Evolutionary conservation across 2,113 vertebrate genomes (phyloP), one percentile per base, ranked within the genome.

Genomic region (Sula dactylatra): DNA sequence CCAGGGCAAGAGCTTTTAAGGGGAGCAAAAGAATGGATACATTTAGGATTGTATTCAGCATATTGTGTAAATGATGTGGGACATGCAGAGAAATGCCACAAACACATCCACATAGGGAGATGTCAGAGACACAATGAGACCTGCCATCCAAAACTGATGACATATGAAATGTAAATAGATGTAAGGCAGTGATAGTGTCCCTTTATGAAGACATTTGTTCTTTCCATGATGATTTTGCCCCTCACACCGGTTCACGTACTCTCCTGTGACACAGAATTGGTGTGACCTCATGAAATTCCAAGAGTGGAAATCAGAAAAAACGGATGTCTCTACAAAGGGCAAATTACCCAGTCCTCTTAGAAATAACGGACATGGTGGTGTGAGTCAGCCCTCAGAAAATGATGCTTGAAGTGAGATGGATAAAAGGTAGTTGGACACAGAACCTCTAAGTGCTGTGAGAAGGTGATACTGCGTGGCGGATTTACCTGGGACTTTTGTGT

Each of bases 401-500:
- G 9, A n/a, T 74, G 50, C 61, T 95, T 36, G 31, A 80, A 76
- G 45, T 81, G 36, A 88, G 87, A 64, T 56, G 9, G 25, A 84
- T 62, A 86, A 89, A 90, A 88, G 49, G 55, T 72, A 74, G 61
- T 50, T 77, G 76, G 71, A 59, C 78, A 78, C 40, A 61, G 84
- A 80, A 94, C 71, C n/a, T 96, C n/a, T 16, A 29, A 62, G 78
- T 87, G 42, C 71, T 82, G n/a, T 65, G 73, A 87, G 55, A 38
- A 69, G 34, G 44, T 82, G 78, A 49, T 44, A 8, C 18, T 34
- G 44, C 1, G 0, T 71, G 81, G 52, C 31, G 71, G 74, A 26
- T 59, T 94, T 93, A 73, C 49, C 74, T 77, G 55, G 82, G 65
- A 93, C 97, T 93, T 91, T 36, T 69, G 25, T 93, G 93, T 58